Conservation (phyloP, 2,797 vertebrate genomes). For the Aplochiton taeniatus region DNA sequence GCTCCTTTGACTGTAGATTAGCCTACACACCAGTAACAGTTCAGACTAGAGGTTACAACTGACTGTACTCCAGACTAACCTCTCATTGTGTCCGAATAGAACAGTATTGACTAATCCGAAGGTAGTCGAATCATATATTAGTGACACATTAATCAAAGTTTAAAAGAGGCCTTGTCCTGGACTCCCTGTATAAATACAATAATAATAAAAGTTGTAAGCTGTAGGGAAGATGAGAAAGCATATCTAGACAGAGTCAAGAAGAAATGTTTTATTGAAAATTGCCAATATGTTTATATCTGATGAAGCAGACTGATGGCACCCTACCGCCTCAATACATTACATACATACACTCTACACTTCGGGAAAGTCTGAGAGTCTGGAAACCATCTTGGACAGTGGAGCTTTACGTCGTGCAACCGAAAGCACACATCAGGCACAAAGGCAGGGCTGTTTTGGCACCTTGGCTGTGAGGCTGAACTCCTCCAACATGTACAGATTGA, state of each 20-base stretch:
- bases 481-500: slow-evolving; percentile 59
- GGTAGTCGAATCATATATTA: not conserved
- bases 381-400: slow-evolving; percentile 49
- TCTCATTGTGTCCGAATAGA: no score
- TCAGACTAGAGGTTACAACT: not conserved
- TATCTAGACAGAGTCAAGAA: not conserved
- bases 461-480: slow-evolving; percentile 31
- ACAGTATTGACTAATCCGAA: no score
- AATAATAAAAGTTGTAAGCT: no score
- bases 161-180: no score
- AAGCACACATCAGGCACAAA: slow-evolving; percentile 43
- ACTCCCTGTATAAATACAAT: no score
- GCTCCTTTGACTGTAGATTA: not conserved
- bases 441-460: slow-evolving; percentile 55
- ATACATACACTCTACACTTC: slow-evolving; percentile 33
- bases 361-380: slow-evolving; percentile 38
- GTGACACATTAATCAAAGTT: no score
- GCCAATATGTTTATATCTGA: not conserved
- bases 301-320: not conserved
- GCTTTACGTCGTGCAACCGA: slow-evolving; percentile 36
- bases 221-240: not conserved
- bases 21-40: no score
- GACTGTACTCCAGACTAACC: not conserved
- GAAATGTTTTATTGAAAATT: not conserved
- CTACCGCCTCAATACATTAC: not conserved